Evolutionary conservation across 2,797 vertebrate genomes (phyloP).

Genomic region (Sebastes taczanowskii): DNA sequence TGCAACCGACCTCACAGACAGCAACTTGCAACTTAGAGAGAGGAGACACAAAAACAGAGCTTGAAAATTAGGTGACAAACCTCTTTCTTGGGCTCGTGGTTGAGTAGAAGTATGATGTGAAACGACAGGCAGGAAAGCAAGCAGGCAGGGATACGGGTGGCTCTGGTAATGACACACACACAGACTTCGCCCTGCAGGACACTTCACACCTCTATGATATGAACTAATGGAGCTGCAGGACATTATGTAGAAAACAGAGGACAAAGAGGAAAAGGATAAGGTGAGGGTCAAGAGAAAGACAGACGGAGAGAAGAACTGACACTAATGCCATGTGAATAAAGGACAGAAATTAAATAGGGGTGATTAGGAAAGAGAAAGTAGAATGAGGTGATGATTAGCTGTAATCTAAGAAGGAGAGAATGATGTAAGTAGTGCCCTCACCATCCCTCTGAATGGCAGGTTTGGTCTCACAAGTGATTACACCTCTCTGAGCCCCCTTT

Average conservation of each 20-base stretch:
- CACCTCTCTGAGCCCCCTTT: conserved; percentile 34
- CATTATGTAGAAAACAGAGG: conserved; percentile 51
- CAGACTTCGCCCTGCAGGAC: conserved; percentile 23
- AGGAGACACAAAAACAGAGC: conserved; percentile 8
- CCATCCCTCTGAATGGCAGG: conserved; percentile 48
- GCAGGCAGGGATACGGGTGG: not conserved
- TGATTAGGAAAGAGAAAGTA: conserved; percentile 63
- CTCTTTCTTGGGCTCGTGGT: conserved; percentile 16
- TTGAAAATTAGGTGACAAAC: conserved; percentile 34
- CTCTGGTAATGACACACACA: conserved; percentile 35
- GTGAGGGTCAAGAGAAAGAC: conserved; percentile 13
- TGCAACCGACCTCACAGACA: not conserved
- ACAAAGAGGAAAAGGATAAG: conserved; percentile 34
- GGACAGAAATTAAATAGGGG: conserved; percentile 38
- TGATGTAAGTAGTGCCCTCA: conserved; percentile 44
- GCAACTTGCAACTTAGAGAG: conserved; percentile 9
- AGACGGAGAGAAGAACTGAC: conserved; percentile 5
- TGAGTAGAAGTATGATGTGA: conserved; percentile 37
- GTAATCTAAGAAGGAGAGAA: conserved; percentile 59
- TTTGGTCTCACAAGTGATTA: conserved; percentile 64
- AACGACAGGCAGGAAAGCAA: conserved; percentile 32
- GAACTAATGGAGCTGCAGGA: conserved; percentile 59
- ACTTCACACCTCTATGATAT: conserved; percentile 53
- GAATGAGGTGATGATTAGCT: conserved; percentile 66
- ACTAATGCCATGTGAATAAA: conserved; percentile 42